Conservation (phyloP, 2,888 invertebrate species). For the Tipula unca region DNA sequence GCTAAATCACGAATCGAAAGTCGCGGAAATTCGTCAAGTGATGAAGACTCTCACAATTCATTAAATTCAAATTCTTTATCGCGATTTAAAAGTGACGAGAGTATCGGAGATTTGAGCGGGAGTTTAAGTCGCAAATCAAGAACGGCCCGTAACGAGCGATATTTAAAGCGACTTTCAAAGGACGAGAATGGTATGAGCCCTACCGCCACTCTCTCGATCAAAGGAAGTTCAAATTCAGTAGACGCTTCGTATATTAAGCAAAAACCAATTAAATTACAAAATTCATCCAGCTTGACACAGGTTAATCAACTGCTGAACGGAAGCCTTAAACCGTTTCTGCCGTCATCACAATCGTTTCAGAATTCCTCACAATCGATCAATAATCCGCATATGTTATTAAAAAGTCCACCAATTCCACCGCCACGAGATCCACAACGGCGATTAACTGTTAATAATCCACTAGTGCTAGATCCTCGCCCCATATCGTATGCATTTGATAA, state of each 20-base stretch:
- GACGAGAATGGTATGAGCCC: conserved; percentile 51
- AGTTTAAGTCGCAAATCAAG: conserved; percentile 56
- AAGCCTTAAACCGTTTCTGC: neutral
- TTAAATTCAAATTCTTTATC: conserved; percentile 55
- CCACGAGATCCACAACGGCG: conserved; percentile 63
- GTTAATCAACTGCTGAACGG: conserved; percentile 26
- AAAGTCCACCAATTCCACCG: conserved; percentile 66
- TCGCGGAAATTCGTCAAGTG: conserved; percentile 32
- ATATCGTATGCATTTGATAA: conserved; percentile 48
- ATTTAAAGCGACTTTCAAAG: conserved; percentile 63
- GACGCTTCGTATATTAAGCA: neutral
- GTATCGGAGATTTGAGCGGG: conserved; percentile 47
- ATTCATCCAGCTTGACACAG: conserved; percentile 32
- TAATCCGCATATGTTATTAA: conserved; percentile 31
- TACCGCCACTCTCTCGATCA: conserved; percentile 32
- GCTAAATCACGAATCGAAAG: conserved; percentile 16
- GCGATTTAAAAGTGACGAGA: conserved; percentile 61
- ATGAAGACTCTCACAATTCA: conserved; percentile 52
- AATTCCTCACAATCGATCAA: conserved; percentile 25
- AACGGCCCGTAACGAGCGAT: conserved; percentile 70
- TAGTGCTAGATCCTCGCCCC: conserved; percentile 41
- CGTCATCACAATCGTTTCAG: neutral
- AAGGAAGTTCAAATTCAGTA: conserved; percentile 16
- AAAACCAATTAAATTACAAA: conserved; percentile 27
- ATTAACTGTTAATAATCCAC: conserved; percentile 44